Percentiles rank a stretch among this genome's conserved stretches.
Conservation (phyloP, 2,113 vertebrate species). For the Barnardius zonarius region DNA sequence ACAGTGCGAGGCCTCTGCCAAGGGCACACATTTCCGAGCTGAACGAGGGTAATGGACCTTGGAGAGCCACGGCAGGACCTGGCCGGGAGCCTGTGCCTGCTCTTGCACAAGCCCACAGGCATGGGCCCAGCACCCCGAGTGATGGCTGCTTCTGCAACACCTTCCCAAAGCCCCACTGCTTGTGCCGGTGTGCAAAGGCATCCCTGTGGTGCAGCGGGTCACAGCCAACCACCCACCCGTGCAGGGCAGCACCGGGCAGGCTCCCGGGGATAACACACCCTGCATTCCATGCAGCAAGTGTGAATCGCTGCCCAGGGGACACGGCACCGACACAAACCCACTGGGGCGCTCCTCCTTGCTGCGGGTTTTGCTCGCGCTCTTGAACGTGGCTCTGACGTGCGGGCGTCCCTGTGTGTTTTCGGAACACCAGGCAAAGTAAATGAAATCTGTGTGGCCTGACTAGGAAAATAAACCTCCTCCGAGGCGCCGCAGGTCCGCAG, state of each 20-base stretch:
- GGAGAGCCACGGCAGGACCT: background rate
- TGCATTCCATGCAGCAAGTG: fast-evolving
- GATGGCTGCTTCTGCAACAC: too few relatives aligned
- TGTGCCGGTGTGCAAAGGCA: fast-evolving
- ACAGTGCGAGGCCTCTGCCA: background rate
- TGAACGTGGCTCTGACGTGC: background rate
- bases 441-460: background rate
- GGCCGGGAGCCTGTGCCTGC: fast-evolving
- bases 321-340: background rate
- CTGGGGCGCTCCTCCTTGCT: background rate
- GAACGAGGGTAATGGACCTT: background rate
- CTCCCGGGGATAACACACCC: background rate
- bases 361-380: background rate
- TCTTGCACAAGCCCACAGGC: background rate
- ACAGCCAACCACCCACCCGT: background rate
- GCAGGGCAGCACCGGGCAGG: background rate
- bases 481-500: background rate
- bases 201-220: background rate
- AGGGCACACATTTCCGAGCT: background rate
- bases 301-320: background rate
- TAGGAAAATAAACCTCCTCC: constrained; percentile 38
- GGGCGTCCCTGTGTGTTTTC: background rate
- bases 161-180: background rate
- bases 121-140: fast-evolving
- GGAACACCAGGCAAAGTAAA: background rate